Percentiles rank a stretch among this genome's conserved stretches.
phyloP scores from a whole-genome alignment of 2,888 invertebrate species.

The Theretra japonica region DNA sequence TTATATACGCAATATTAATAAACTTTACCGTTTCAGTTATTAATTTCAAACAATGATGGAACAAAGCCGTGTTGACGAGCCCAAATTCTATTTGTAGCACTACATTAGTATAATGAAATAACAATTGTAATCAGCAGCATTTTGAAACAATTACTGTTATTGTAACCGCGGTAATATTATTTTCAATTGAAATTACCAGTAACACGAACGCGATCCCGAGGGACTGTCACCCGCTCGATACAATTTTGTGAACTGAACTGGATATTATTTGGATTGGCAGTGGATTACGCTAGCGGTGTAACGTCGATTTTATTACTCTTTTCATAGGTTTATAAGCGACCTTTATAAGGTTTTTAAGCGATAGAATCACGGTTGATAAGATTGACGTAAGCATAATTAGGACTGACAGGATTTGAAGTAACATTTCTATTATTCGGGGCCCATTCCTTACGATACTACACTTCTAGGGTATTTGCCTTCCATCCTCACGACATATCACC shows the following conservation, averaged over 20 bases:
- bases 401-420: too few species aligned
- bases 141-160: constrained; percentile 18
- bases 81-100: not conserved
- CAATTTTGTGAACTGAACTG: constrained; percentile 15
- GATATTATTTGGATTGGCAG: constrained; percentile 23
- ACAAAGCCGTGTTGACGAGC: not conserved
- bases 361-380: not conserved
- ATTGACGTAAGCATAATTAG: too few species aligned
- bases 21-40: not conserved
- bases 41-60: not conserved
- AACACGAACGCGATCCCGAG: constrained; percentile 9
- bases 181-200: constrained; percentile 22
- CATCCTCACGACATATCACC: too few species aligned
- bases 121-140: constrained; percentile 17
- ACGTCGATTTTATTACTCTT: constrained; percentile 5
- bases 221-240: not conserved
- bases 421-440: too few species aligned
- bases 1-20: too few species aligned
- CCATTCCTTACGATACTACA: too few species aligned
- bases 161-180: constrained; percentile 11
- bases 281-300: not conserved
- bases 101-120: constrained; percentile 19
- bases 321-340: not conserved
- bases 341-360: not conserved
- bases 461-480: too few species aligned